A percentile compares a stretch with the other conserved stretches of the same genome.
Conservation (phyloP, 1,140 invertebrate species). For the Drosophila chauvacae region DNA sequence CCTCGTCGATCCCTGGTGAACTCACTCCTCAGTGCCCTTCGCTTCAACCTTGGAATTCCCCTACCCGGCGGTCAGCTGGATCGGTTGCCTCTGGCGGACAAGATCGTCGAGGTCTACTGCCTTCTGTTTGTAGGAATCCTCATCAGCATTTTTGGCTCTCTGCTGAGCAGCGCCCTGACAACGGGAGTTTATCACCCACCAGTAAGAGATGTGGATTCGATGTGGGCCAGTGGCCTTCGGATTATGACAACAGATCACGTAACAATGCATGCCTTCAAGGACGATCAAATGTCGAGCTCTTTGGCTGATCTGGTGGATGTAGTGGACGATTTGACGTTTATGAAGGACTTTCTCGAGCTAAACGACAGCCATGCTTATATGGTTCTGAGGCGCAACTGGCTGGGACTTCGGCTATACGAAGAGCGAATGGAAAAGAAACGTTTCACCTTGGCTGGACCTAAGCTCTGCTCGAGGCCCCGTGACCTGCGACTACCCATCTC, state of each 20-base stretch:
- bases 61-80: background rate
- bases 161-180: conserved; percentile 13
- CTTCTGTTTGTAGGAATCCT: background rate
- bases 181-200: background rate
- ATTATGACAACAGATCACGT: conserved; percentile 17
- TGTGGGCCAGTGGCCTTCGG: conserved; percentile 28
- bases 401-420: background rate
- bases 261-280: background rate
- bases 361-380: conserved; percentile 39
- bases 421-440: background rate
- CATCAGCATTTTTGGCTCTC: background rate
- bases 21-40: background rate
- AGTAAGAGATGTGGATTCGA: conserved; percentile 6
- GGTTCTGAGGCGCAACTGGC: background rate
- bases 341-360: background rate
- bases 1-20: background rate
- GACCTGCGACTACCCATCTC: conserved; percentile 1
- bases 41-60: background rate
- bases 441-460: background rate
- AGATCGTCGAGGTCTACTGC: background rate
- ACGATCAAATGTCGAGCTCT: background rate
- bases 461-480: conserved; percentile 1
- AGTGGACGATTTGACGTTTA: background rate
- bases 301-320: conserved; percentile 6
- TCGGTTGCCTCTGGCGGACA: conserved; percentile 14